Percentiles rank a stretch among this genome's conserved stretches.
These are phyloP conservation scores for Luperina testacea DNA, from an alignment of 2,888 invertebrate species.

Conservation along the genomic window DNA sequence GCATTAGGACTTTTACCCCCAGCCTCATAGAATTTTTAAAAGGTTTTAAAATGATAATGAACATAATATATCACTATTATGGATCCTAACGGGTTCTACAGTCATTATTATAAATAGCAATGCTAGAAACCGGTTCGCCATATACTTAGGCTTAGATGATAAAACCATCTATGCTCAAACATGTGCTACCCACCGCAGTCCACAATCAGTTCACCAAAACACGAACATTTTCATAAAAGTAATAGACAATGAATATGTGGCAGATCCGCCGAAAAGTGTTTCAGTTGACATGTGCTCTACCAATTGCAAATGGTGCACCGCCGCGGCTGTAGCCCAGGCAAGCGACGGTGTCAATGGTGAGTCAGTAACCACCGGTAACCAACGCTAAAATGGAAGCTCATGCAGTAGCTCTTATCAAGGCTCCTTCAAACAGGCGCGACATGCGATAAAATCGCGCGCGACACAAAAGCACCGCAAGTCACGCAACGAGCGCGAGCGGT, in stretches of 20 bases:
- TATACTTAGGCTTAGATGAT: not conserved
- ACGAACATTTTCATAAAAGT: constrained; percentile 14
- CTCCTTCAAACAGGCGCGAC: too few relatives aligned
- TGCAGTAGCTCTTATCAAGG: constrained; percentile 21
- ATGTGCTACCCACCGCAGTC: not conserved
- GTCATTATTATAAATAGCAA: constrained; percentile 16
- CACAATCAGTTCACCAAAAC: constrained; percentile 15
- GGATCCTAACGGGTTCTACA: constrained; percentile 1
- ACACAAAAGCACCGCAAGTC: too few relatives aligned
- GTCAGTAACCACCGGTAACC: constrained; percentile 68
- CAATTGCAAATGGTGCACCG: constrained; percentile 85
- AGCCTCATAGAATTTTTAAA: too few relatives aligned
- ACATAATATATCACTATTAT: not conserved
- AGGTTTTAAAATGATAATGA: constrained; percentile 13
- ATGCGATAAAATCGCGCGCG: too few relatives aligned
- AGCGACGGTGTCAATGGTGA: constrained; percentile 83
- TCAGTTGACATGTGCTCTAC: constrained; percentile 78
- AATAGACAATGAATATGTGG: constrained; percentile 67
- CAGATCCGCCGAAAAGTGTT: constrained; percentile 78
- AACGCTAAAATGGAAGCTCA: constrained; percentile 47
- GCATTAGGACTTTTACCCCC: too few relatives aligned
- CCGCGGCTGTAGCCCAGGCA: constrained; percentile 81
- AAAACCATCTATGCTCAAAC: constrained; percentile 6
- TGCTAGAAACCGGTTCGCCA: constrained; percentile 32
- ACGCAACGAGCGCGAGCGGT: too few relatives aligned